Base-by-base conservation (phyloP, 2,888 invertebrate genomes). In the Pollenia labialis region DNA sequence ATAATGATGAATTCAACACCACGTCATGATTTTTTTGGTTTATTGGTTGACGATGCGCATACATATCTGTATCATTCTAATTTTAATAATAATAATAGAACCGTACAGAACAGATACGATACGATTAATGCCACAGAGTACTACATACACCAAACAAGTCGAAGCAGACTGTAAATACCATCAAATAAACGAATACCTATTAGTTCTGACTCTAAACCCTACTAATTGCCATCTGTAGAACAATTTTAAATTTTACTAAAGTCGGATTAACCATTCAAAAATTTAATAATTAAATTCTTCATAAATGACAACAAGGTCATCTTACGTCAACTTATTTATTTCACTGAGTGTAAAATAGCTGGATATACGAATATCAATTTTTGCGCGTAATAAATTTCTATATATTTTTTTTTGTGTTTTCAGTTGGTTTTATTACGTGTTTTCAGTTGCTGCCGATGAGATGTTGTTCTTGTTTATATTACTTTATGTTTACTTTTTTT, bases 21-120 rank as follows among this genome's bases (percentile, higher is more conserved):
- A 62, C 69, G 44, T 69, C 60, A 69, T 69, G 50, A 60, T 54
- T 46, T 46, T 77, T 9, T 56, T 8, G 44, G 46, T 40, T 62
- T 40, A 40, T 54, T 75, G 52, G 18, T 52, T 75, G 50, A 18
- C 10, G 62, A 40, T 11, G 4, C 9, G 12, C 16, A 40, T 6
- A 10, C 68, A 12, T 46, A 60, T 60, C 32, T 60, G 60, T 60
- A 75, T 75, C 74, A 62, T 75, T 50, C 40, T 69, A 69, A 69
- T 69, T 52, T 50, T 62, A 75, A 60, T n/a, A 52, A 69, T 62
- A 75, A 60, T n/a, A 52, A 69, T 10, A 32, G n/a, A 69, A 50
- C 32, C 60, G 8, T 32, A 48, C 66, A 52, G 42, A 54, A 62
- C 16, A 42, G 32, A 32, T 32, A 32, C 32, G 42, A 42, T 42